Evolutionary conservation across 2,113 vertebrate species (phyloP).

Genomic region (Oncorhynchus tshawytscha): DNA sequence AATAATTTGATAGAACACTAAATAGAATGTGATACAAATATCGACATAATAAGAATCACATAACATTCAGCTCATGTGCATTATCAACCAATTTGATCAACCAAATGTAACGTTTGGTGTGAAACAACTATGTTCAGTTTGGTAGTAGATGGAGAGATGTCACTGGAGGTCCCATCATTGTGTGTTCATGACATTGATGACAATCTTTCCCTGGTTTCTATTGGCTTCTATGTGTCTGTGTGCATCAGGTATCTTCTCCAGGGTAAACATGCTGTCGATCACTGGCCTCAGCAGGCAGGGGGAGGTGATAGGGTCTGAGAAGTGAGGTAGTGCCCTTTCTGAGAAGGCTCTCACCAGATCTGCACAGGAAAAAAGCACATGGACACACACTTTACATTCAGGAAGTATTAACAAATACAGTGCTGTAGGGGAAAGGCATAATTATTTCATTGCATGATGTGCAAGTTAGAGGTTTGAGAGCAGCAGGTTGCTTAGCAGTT

Average conservation of each 20-base stretch:
- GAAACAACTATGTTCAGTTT: not conserved
- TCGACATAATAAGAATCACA: too few relatives aligned
- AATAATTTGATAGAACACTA: too few relatives aligned
- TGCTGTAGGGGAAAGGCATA: not conserved
- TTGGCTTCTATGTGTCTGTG: constrained; percentile 80
- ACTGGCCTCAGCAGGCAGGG: constrained; percentile 63
- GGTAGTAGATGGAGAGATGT: not conserved
- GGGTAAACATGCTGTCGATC: constrained; percentile 72
- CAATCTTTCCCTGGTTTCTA: constrained; percentile 81
- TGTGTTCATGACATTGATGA: constrained; percentile 63
- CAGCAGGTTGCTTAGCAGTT: too few relatives aligned
- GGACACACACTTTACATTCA: not conserved
- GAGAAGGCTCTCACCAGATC: constrained; percentile 77
- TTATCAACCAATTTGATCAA: not conserved
- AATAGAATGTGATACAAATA: too few relatives aligned
- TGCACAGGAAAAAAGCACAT: constrained; percentile 20
- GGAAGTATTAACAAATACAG: not conserved
- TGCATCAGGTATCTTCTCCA: constrained; percentile 71
- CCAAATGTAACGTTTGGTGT: not conserved
- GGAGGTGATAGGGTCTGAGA: constrained; percentile 54
- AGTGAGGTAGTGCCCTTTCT: constrained; percentile 65
- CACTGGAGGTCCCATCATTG: not conserved
- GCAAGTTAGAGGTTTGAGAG: not conserved
- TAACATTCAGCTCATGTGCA: too few relatives aligned
- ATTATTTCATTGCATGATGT: not conserved